Evolutionary conservation across 2,113 vertebrate species (phyloP).

Genomic region (Strix uralensis): DNA sequence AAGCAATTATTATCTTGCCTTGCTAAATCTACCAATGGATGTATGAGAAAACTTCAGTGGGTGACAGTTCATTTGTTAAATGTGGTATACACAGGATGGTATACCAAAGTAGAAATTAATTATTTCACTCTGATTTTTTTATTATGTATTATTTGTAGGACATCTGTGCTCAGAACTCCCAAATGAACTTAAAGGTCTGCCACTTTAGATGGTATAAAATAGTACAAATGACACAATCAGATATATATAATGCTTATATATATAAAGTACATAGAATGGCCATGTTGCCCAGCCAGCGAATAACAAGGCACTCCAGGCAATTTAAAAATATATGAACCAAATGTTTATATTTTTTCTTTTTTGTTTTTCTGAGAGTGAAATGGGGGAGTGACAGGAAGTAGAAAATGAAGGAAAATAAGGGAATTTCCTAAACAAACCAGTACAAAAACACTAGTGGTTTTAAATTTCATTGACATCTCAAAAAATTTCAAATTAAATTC

Average conservation of each 20-base stretch:
- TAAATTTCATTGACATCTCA: background rate
- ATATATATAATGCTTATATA: background rate
- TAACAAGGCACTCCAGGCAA: background rate
- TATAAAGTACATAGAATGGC: background rate
- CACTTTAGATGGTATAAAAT: background rate
- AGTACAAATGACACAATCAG: background rate
- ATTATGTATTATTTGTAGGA: background rate
- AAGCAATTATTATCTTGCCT: background rate
- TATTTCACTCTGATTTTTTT: background rate
- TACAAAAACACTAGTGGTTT: background rate
- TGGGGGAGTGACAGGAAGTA: background rate
- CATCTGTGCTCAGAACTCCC: background rate
- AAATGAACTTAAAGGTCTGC: background rate
- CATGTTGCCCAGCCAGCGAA: background rate
- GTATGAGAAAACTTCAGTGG: background rate
- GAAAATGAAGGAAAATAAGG: background rate
- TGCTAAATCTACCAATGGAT: background rate
- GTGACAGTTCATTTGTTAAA: background rate
- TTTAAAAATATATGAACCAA: background rate
- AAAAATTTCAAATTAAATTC: background rate
- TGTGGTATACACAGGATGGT: background rate
- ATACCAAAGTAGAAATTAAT: background rate
- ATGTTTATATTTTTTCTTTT: background rate
- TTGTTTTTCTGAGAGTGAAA: background rate
- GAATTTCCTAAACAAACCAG: background rate